A percentile compares a stretch with the other conserved stretches of the same genome.
Evolutionary conservation across 2,113 vertebrate species (phyloP).

Genomic region (Meriones unguiculatus): DNA sequence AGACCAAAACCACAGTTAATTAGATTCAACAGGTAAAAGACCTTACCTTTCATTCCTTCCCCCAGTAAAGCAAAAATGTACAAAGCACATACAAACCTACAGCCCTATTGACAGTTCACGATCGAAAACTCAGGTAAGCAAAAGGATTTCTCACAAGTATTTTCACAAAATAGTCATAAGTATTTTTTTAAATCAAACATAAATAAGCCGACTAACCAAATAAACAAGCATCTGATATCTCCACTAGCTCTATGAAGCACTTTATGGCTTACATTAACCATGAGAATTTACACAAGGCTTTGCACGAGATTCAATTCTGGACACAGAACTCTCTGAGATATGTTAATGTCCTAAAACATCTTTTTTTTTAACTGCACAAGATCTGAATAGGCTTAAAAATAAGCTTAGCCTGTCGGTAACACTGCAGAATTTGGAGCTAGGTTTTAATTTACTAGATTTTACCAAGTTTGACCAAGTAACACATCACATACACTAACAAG

Average conservation of each 20-base stretch:
- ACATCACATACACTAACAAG: slow-evolving; percentile 39
- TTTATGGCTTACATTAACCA: slow-evolving; percentile 63
- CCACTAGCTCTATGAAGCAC: slow-evolving; percentile 48
- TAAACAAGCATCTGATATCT: slow-evolving; percentile 37
- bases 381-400: slow-evolving; percentile 67
- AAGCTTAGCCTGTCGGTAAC: slow-evolving; percentile 54
- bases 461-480: neutral
- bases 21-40: slow-evolving; percentile 24
- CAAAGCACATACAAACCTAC: neutral
- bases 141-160: slow-evolving; percentile 42
- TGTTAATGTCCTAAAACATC: slow-evolving; percentile 66
- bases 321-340: slow-evolving; percentile 67
- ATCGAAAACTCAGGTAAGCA: slow-evolving; percentile 48
- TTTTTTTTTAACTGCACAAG: slow-evolving; percentile 63
- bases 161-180: slow-evolving; percentile 53
- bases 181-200: slow-evolving; percentile 58
- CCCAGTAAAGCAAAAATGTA: slow-evolving; percentile 55
- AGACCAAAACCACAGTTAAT: slow-evolving; percentile 1
- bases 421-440: slow-evolving; percentile 16
- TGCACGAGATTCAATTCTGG: slow-evolving; percentile 55
- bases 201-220: slow-evolving; percentile 30
- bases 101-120: slow-evolving; percentile 46
- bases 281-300: slow-evolving; percentile 66
- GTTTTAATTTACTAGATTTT: slow-evolving; percentile 49
- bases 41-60: slow-evolving; percentile 3